Percentiles rank a stretch among this genome's conserved stretches.
These are phyloP conservation scores for Mimachlamys varia DNA, from an alignment of 2,888 invertebrate genomes.

Conservation along the genomic window DNA sequence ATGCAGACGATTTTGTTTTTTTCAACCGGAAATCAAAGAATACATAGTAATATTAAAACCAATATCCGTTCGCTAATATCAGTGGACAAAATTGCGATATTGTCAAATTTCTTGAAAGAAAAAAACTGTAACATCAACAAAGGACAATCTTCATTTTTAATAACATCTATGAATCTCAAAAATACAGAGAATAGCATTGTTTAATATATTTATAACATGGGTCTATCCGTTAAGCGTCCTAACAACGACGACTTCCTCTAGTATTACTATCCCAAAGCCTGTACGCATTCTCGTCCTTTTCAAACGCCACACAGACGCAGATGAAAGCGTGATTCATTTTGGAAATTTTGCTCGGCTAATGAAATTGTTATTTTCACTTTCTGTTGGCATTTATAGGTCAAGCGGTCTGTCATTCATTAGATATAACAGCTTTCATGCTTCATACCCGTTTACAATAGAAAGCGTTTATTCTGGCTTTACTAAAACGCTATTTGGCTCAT, in stretches of 20 bases:
- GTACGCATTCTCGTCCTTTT: neutral
- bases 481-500: neutral
- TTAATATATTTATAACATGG: no score
- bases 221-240: neutral
- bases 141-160: no score
- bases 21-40: neutral
- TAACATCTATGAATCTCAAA: no score
- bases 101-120: no score
- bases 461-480: neutral
- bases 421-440: neutral
- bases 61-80: neutral
- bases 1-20: neutral
- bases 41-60: neutral
- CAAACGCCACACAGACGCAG: neutral
- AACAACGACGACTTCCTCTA: neutral
- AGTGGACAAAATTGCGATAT: no score
- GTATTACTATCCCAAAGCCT: neutral
- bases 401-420: neutral
- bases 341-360: neutral
- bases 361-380: neutral
- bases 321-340: neutral
- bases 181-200: no score
- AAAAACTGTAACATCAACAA: no score
- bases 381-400: neutral
- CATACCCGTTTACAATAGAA: neutral